Conservation (phyloP, 2,888 invertebrate species). For the Hyposoter dolosus region DNA sequence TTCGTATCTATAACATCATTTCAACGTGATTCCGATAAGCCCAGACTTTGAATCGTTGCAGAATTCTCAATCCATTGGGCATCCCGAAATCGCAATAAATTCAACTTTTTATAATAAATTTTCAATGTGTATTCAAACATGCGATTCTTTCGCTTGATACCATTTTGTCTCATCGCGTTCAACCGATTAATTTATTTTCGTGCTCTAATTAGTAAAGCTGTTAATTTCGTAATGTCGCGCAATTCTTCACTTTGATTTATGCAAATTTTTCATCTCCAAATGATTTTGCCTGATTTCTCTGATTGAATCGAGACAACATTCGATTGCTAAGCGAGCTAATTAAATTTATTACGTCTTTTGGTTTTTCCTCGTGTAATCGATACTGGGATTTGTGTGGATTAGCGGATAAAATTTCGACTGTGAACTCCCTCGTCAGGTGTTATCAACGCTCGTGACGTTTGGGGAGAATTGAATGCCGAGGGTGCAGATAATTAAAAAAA, state of each 20-base stretch:
- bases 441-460: conserved; percentile 37
- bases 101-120: background rate
- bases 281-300: background rate
- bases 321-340: background rate
- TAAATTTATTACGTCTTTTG: background rate
- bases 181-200: too few species aligned
- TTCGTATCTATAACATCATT: conserved; percentile 30
- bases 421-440: conserved; percentile 45
- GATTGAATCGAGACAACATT: background rate
- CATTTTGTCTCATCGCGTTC: too few species aligned
- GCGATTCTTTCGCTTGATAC: background rate
- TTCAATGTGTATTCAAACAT: background rate
- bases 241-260: background rate
- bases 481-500: conserved; percentile 6
- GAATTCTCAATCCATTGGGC: background rate
- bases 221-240: background rate
- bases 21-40: conserved; percentile 40
- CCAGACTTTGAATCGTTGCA: conserved; percentile 1
- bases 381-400: conserved; percentile 20
- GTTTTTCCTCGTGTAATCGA: background rate
- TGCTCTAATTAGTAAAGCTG: background rate
- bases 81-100: background rate
- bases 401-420: background rate
- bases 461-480: conserved; percentile 27
- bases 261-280: background rate